Evolutionary conservation across 2,888 invertebrate genomes (phyloP), one percentile per base, ranked within the genome.

Genomic region (Ormyrus pomaceus): DNA sequence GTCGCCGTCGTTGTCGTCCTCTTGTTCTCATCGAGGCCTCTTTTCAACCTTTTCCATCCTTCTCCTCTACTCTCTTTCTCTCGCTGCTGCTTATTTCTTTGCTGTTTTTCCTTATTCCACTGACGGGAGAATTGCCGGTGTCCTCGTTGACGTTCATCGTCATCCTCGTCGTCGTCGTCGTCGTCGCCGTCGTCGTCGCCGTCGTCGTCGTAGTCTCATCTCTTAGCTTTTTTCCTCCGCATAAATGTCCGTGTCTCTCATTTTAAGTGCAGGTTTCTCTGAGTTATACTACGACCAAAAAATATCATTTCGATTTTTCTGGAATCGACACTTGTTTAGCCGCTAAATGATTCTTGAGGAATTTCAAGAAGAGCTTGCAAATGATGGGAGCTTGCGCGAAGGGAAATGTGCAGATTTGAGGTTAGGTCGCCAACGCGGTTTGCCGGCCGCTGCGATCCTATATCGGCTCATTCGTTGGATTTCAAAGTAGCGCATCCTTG

Each of bases 1-100:
- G 48, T 19, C 55, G 73, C 61, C 61, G 0, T 77, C 51, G 19
- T 71, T 58, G 8, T 71, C 65, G 61, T 72, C 68, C 61, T 68
- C 56, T 68, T 78, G 59, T 72, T 72, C 68, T 73, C 78, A 70
- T 77, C 64, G 70, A 77, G 64, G 64, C 51, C 53, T 77, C 62
- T 77, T 77, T 70, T 64, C 8, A 77, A 73, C 78, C 48, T 72
- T 73, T 78, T 78, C 73, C 61, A 48, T 48, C 13, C 13, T 45
- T 34, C 68, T 68, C 68, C 19, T 19, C 19, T 19, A 0, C 19
- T 19, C 46, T 62, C 34, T 10, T 48, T n/a, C 19, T 19, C 19
- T 19, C 0, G 19, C 19, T 59, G 6, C 19, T 61, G 13, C 6
- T 61, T 66, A 19, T 69, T 62, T 45, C 53, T 53, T 50, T 62